Conservation (phyloP, 2,797 vertebrate species). For the Lepilemur septentrionalis region DNA sequence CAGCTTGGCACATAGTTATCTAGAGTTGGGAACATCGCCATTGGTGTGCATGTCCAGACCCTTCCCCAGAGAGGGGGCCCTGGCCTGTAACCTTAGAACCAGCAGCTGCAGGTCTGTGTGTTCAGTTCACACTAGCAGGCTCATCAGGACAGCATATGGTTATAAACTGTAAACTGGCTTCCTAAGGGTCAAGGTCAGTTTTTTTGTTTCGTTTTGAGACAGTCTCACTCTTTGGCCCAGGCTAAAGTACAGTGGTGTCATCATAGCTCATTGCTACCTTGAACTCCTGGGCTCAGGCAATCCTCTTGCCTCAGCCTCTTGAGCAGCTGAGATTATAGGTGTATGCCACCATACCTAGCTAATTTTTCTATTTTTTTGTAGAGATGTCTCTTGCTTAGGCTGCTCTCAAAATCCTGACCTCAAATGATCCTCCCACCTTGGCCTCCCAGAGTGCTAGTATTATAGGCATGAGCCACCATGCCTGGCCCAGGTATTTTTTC, state of each 20-base stretch:
- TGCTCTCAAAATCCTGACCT: background rate
- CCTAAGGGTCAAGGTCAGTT: background rate
- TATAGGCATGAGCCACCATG: background rate
- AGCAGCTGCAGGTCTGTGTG: accelerated
- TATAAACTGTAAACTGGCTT: background rate
- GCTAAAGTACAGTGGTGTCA: background rate
- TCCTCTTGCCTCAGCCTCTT: background rate
- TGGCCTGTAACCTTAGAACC: background rate
- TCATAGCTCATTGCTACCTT: background rate
- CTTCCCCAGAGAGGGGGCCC: background rate
- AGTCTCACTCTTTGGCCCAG: background rate
- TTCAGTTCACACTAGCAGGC: background rate
- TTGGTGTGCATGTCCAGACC: too few relatives aligned
- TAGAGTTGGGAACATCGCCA: background rate
- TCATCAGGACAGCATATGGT: background rate
- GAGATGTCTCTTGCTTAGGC: background rate
- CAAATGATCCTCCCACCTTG: background rate
- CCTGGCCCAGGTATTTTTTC: background rate
- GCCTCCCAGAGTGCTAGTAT: background rate
- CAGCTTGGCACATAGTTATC: background rate
- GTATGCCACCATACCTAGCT: background rate
- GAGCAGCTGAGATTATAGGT: background rate
- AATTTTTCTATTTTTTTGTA: background rate
- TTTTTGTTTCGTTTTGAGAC: background rate
- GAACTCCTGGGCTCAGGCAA: too few relatives aligned